A percentile compares a stretch with the other conserved stretches of the same genome.
Conservation (phyloP, 1,140 invertebrate species). For the Mesaphorura yosii region DNA sequence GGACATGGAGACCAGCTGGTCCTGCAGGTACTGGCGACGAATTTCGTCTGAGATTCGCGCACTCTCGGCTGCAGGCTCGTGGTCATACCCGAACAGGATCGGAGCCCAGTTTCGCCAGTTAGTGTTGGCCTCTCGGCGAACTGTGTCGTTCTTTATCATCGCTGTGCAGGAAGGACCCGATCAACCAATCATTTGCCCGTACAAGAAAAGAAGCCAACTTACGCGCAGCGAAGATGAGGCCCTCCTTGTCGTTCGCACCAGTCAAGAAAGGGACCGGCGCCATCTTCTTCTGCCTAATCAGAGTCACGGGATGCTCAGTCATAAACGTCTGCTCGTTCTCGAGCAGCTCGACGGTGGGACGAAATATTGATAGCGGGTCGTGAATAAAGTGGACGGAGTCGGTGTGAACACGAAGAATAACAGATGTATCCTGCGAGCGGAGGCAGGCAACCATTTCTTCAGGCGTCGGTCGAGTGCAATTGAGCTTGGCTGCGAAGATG, state of each 20-base stretch:
- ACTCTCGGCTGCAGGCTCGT: background rate
- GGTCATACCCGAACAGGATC: background rate
- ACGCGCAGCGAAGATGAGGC: background rate
- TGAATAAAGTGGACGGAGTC: background rate
- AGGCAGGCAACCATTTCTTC: conserved; percentile 12
- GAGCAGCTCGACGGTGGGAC: background rate
- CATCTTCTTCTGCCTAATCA: background rate
- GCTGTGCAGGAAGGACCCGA: too few species aligned
- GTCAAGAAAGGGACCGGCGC: background rate
- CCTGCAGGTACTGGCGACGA: background rate
- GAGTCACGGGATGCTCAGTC: background rate
- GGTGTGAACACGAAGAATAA: background rate
- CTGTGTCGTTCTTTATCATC: background rate
- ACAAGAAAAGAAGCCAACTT: too few species aligned
- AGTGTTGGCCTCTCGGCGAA: background rate
- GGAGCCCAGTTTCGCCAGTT: background rate
- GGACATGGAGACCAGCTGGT: background rate
- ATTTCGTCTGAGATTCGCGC: background rate
- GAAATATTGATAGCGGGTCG: background rate
- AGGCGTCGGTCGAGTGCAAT: conserved; percentile 7
- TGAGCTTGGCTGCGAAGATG: conserved; percentile 1
- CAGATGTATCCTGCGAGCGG: background rate
- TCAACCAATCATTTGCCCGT: too few species aligned
- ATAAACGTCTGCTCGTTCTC: background rate
- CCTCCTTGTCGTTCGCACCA: background rate